Conservation (phyloP, 2,888 invertebrate genomes). For the Napeogenes inachia region DNA sequence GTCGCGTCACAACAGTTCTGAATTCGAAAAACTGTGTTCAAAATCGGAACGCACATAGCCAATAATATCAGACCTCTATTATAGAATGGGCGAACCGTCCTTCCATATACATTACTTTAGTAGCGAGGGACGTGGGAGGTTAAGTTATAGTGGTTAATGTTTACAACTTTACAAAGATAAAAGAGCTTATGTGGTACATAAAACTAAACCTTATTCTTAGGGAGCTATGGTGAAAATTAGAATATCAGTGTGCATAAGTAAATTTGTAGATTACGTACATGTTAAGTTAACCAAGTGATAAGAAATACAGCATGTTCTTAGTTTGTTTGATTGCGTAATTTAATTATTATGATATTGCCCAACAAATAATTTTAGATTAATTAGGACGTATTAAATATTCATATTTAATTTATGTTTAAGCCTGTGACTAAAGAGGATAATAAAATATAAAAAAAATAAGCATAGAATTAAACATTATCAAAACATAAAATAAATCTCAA, state of each 20-base stretch:
- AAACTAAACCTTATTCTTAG: constrained; percentile 31
- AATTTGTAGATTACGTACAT: constrained; percentile 54
- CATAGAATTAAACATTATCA: too few relatives aligned
- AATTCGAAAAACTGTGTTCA: constrained; percentile 67
- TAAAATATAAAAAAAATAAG: too few relatives aligned
- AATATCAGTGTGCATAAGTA: constrained; percentile 27
- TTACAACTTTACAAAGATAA: constrained; percentile 34
- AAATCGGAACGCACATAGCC: constrained; percentile 53
- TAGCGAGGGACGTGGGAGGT: constrained; percentile 37
- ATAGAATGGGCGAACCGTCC: constrained; percentile 37
- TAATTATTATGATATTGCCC: neutral
- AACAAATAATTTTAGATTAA: neutral
- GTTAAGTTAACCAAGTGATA: constrained; percentile 65
- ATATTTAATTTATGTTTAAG: too few relatives aligned
- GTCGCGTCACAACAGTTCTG: constrained; percentile 54
- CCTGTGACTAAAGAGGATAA: too few relatives aligned
- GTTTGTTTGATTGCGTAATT: neutral
- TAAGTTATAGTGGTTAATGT: constrained; percentile 38
- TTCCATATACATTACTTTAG: constrained; percentile 23
- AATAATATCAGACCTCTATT: constrained; percentile 39
- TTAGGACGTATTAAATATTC: too few relatives aligned
- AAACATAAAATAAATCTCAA: too few relatives aligned
- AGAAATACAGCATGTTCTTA: constrained; percentile 53
- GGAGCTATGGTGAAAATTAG: constrained; percentile 18
- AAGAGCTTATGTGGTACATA: constrained; percentile 14